A percentile compares a stretch with the other conserved stretches of the same genome.
Evolutionary conservation across 2,113 vertebrate genomes (phyloP).

Genomic region (Catharus minimus): DNA sequence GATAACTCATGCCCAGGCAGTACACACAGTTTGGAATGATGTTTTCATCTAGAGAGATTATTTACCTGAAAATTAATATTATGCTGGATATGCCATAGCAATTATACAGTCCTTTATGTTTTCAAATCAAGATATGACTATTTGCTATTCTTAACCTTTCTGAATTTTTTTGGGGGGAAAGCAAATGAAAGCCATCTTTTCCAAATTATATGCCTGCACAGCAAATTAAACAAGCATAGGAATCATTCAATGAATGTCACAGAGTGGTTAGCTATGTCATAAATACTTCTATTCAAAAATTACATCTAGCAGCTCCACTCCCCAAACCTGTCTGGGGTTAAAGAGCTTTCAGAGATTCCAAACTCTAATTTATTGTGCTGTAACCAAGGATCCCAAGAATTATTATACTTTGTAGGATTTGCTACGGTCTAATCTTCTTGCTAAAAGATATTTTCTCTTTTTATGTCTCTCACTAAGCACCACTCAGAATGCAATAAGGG

Average conservation of each 20-base stretch:
- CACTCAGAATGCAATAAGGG: background rate
- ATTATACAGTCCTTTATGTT: background rate
- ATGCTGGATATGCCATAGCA: background rate
- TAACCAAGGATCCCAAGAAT: background rate
- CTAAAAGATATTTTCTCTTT: background rate
- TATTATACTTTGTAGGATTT: background rate
- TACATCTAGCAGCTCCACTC: background rate
- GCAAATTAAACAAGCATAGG: background rate
- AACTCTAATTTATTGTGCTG: background rate
- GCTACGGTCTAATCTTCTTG: background rate
- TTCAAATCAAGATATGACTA: background rate
- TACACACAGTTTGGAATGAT: background rate
- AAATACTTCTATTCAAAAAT: background rate
- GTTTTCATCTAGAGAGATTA: background rate
- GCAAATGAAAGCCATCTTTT: background rate
- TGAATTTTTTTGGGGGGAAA: background rate
- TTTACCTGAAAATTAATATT: background rate
- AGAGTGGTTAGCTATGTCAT: background rate
- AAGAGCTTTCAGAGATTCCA: background rate
- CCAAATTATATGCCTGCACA: background rate
- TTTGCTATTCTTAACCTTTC: background rate
- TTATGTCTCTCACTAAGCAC: background rate
- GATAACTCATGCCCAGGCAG: background rate
- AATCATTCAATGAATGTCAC: background rate
- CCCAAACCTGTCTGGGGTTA: background rate